Evolutionary conservation across 2,797 vertebrate species (phyloP), one percentile per base, ranked within the genome.

Genomic region (Columba guinea): DNA sequence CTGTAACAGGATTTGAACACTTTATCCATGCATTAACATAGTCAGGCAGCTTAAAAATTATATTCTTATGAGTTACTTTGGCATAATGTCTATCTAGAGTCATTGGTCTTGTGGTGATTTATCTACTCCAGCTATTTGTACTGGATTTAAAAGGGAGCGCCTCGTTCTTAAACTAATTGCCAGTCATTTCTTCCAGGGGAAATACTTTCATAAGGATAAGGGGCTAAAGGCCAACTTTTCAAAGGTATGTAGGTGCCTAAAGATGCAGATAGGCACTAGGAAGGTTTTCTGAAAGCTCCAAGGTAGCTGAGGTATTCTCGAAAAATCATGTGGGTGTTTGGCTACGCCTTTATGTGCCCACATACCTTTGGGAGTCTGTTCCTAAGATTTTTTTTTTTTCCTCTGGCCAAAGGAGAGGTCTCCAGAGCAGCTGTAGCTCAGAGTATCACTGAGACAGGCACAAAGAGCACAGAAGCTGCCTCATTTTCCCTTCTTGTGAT

Each of bases 61-160:
- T 55, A 81, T 74, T 90, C 60, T 60, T 89, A 84, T 39, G 30
- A 84, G 73, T 91, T 93, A 84, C 84, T 89, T 95, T 91, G 84
- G 69, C 48, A 8, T 89, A 94, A 81, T 14, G 32, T 90, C 65
- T 92, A 86, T 82, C 76, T 87, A 74, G 64, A 92, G 48, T 91
- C 84, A 35, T 35, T 69, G 69, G 65, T 80, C 82, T 65, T 93
- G 48, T 34, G 46, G 41, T 46, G 30, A 83, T 93, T 95, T 94
- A 88, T 96, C 87, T 90, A 22, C 91, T 53, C 15, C 52, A 64
- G 65, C 41, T 95, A 37, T 95, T 96, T 94, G 87, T 64, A 86
- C 62, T 91, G 91, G 84, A 92, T 95, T 96, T 94, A 89, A 96
- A 92, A 96, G 87, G 91, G 76, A 96, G 62, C 9, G 65, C 55